These are phyloP conservation scores for Tolmerus cingulatus DNA, from an alignment of 2,888 invertebrate genomes.

Conservation along the genomic window DNA sequence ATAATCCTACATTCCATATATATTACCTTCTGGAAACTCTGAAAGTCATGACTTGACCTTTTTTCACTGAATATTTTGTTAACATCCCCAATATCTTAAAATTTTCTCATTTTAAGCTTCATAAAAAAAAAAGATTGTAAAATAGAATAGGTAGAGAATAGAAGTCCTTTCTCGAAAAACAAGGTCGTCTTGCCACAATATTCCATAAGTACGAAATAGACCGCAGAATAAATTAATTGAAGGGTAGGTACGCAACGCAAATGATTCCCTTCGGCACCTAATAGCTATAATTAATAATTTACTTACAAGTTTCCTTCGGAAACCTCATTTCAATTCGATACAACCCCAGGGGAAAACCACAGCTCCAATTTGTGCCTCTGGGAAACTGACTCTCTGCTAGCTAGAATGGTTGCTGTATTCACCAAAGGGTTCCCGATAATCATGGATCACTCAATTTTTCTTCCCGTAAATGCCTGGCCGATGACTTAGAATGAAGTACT, in stretches of 20 bases:
- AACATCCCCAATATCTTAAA: not conserved
- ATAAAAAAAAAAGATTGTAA: not conserved
- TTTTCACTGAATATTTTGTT: no score
- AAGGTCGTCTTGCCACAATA: not conserved
- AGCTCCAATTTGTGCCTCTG: constrained; percentile 7
- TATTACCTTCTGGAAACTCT: no score
- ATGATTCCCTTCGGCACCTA: constrained; percentile 17
- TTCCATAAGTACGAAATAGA: constrained; percentile 2
- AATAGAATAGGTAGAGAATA: not conserved
- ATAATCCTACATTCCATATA: no score
- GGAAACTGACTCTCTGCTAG: not conserved
- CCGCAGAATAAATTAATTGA: constrained; percentile 15
- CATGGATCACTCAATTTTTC: constrained; percentile 8
- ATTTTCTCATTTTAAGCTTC: not conserved
- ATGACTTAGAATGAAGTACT: not conserved
- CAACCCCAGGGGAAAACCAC: constrained; percentile 9
- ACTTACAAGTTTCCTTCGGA: constrained; percentile 5
- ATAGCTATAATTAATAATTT: constrained; percentile 27
- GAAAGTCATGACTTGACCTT: no score
- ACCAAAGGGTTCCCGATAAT: not conserved
- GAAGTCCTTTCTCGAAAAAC: not conserved
- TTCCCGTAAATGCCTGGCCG: not conserved
- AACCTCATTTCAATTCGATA: constrained; percentile 3
- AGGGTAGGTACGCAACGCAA: constrained; percentile 6
- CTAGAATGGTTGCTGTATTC: not conserved